phyloP scores from a whole-genome alignment of 2,113 vertebrate species.

The Pterocles orientalis region DNA sequence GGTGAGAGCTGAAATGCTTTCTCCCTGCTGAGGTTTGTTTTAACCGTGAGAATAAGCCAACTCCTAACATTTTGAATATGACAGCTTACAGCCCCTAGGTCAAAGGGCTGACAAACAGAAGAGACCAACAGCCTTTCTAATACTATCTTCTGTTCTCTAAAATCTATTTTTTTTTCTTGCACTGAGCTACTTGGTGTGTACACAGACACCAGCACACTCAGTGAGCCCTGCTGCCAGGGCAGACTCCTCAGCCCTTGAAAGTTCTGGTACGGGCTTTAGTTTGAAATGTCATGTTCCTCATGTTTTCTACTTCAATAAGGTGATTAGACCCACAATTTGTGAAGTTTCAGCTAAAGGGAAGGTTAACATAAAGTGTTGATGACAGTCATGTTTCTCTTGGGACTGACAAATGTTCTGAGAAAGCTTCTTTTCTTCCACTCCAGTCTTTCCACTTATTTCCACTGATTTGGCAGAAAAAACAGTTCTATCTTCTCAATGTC shows the following conservation, averaged over 20 bases:
- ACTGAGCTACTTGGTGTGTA: not conserved
- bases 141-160: not conserved
- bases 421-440: not conserved
- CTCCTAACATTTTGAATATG: not conserved
- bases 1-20: not conserved
- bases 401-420: not conserved
- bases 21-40: not conserved
- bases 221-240: fast-evolving
- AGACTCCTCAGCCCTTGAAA: not conserved
- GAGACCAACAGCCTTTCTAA: not conserved
- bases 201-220: not conserved
- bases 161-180: not conserved
- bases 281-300: not conserved
- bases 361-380: not conserved
- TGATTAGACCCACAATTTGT: not conserved
- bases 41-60: fast-evolving
- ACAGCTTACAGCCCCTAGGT: not conserved
- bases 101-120: not conserved
- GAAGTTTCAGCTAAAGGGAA: not conserved
- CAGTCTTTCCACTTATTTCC: not conserved
- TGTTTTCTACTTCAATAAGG: not conserved
- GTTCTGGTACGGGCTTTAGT: not conserved
- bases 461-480: not conserved
- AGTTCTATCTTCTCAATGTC: not conserved
- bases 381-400: not conserved